These are phyloP conservation scores for Prinia subflava DNA, from an alignment of 2,113 vertebrate genomes.

Conservation along the genomic window DNA sequence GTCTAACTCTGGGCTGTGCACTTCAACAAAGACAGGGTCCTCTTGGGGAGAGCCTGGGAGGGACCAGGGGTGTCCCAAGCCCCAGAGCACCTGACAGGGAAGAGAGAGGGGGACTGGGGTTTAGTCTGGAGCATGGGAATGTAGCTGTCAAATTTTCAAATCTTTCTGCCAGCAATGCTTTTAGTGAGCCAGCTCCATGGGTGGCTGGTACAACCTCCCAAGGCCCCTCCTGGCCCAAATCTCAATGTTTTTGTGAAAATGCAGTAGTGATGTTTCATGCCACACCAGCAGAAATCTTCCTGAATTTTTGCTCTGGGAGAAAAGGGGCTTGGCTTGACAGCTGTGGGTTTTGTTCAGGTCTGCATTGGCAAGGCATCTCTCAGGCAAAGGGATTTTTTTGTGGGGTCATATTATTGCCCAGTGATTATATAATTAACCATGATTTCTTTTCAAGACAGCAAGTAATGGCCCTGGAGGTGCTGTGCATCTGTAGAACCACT, in stretches of 20 bases:
- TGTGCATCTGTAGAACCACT: background rate
- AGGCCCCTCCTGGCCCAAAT: background rate
- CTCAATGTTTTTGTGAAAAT: background rate
- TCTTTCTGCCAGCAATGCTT: background rate
- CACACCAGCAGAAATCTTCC: background rate
- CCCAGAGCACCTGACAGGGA: background rate
- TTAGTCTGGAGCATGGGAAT: background rate
- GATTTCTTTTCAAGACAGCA: constrained; percentile 18
- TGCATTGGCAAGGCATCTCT: background rate
- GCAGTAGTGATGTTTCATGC: background rate
- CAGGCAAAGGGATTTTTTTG: constrained; percentile 12
- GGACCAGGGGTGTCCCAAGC: background rate
- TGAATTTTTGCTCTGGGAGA: background rate
- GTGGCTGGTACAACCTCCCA: background rate
- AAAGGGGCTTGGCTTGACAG: background rate
- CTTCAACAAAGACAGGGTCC: background rate
- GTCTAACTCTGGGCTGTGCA: background rate
- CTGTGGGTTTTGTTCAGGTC: background rate
- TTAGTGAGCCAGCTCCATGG: background rate
- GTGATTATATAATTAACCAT: constrained; percentile 18
- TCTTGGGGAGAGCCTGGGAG: background rate
- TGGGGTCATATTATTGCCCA: background rate
- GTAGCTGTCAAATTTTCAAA: background rate
- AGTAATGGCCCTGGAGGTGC: background rate
- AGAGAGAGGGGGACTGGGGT: background rate